These are phyloP conservation scores for Myiopsitta monachus DNA, from an alignment of 2,113 vertebrate genomes.

Conservation along the genomic window DNA sequence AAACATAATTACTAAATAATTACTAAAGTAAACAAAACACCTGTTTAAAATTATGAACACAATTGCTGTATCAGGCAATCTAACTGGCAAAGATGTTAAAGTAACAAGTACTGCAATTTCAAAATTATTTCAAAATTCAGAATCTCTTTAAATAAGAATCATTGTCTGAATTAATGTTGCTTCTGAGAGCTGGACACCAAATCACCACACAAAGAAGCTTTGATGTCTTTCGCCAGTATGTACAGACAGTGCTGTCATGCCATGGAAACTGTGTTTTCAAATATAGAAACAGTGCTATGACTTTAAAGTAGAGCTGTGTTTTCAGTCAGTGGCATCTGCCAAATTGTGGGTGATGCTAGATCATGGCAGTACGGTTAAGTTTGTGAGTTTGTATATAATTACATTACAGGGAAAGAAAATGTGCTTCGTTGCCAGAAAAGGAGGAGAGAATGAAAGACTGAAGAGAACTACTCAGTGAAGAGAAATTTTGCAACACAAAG, in stretches of 20 bases:
- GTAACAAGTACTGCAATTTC: neutral
- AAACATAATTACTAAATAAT: neutral
- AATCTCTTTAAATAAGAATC: neutral
- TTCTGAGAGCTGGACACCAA: neutral
- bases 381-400: conserved; percentile 34
- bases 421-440: conserved; percentile 3
- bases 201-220: neutral
- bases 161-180: neutral
- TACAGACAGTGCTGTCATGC: conserved; percentile 17
- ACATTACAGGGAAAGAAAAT: neutral
- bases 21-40: neutral
- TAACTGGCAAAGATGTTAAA: neutral
- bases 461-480: neutral
- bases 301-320: conserved; percentile 39
- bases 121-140: neutral
- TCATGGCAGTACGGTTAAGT: conserved; percentile 21
- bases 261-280: conserved; percentile 51
- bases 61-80: neutral
- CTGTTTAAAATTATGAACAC: neutral
- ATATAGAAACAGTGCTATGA: conserved; percentile 29
- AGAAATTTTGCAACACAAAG: neutral
- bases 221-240: neutral
- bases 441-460: neutral
- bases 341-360: conserved; percentile 42
- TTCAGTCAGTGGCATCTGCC: conserved; percentile 13